Conservation (phyloP, 2,888 invertebrate species). For the Tryphoninae sp. region DNA sequence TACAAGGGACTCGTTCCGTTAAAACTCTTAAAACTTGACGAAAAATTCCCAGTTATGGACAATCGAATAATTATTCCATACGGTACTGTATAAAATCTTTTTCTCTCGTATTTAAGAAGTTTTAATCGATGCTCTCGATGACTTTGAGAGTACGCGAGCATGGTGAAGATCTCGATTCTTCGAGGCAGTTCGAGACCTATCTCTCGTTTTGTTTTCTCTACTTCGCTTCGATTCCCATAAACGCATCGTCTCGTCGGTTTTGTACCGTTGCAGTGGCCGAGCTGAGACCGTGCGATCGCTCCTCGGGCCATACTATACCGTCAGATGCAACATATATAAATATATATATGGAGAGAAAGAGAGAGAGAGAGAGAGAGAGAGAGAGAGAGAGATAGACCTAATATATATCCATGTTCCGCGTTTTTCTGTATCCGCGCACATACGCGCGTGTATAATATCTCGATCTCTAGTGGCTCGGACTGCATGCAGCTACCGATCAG, state of each 20-base stretch:
- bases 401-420: background rate
- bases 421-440: conserved; percentile 4
- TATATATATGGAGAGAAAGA: background rate
- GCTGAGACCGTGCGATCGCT: conserved; percentile 57
- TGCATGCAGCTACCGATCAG: conserved; percentile 57
- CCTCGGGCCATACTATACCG: background rate
- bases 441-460: conserved; percentile 14
- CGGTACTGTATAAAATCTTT: background rate
- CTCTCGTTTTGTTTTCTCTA: conserved; percentile 45
- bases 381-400: background rate
- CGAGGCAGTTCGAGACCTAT: conserved; percentile 32
- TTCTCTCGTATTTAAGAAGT: background rate
- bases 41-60: background rate
- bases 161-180: conserved; percentile 13
- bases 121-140: background rate
- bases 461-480: conserved; percentile 40
- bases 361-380: background rate
- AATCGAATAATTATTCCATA: background rate
- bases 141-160: conserved; percentile 17
- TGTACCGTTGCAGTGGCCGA: conserved; percentile 63
- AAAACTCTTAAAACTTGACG: background rate
- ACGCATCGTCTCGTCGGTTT: conserved; percentile 65
- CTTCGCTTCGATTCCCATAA: conserved; percentile 69
- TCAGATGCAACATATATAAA: background rate
- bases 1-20: background rate